Percentiles rank a stretch among this genome's conserved stretches.
Evolutionary conservation across 2,113 vertebrate genomes (phyloP).

Genomic region (Gasterosteus aculeatus): DNA sequence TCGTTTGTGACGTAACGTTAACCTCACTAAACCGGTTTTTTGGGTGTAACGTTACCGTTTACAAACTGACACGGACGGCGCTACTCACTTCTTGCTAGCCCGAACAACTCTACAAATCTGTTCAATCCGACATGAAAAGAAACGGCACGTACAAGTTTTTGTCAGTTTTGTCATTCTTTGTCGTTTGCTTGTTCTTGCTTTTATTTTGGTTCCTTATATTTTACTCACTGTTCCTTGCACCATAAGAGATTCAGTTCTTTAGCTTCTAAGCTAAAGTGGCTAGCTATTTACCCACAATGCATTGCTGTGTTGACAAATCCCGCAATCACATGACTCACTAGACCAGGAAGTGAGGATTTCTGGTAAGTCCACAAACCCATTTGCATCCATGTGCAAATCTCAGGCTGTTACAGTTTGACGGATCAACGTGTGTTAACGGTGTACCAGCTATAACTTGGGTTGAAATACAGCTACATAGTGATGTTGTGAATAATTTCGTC

Average conservation of each 20-base stretch:
- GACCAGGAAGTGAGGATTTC: constrained; percentile 70
- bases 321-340: constrained; percentile 63
- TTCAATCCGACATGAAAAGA: constrained; percentile 73
- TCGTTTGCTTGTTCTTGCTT: constrained; percentile 73
- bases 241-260: constrained; percentile 24
- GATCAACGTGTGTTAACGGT: not conserved
- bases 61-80: not conserved
- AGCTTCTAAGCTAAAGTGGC: constrained; percentile 31
- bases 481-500: not conserved
- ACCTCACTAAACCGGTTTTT: not conserved
- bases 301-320: constrained; percentile 59
- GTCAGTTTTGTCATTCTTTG: constrained; percentile 79
- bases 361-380: constrained; percentile 62
- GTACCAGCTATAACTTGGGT: not conserved
- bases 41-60: not conserved
- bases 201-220: constrained; percentile 80
- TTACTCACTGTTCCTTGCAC: constrained; percentile 74
- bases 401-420: not conserved
- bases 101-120: not conserved
- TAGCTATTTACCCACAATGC: constrained; percentile 59
- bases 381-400: constrained; percentile 8
- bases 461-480: not conserved
- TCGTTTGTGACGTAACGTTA: not conserved
- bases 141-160: constrained; percentile 76
- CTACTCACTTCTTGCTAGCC: not conserved